Percentiles rank a stretch among this genome's conserved stretches.
These are phyloP conservation scores for Branchipolynoe longqiensis DNA, from an alignment of 2,888 invertebrate species.

Conservation along the genomic window DNA sequence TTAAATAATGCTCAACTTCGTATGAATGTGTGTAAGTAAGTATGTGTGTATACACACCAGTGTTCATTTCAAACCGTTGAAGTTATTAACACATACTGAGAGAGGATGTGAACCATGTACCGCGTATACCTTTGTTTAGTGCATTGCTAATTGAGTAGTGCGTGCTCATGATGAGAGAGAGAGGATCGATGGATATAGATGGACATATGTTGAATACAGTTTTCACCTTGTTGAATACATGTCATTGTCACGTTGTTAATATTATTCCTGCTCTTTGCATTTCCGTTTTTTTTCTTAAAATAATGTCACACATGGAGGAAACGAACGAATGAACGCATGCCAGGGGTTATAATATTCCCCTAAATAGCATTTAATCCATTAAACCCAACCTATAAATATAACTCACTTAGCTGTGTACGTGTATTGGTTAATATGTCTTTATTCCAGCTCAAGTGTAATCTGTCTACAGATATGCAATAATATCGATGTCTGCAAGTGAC, in stretches of 20 bases:
- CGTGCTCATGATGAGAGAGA: not conserved
- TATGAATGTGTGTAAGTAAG: no score
- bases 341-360: not conserved
- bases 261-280: not conserved
- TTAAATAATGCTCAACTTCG: constrained; percentile 36
- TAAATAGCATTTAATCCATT: no score
- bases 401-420: no score
- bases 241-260: not conserved
- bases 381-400: no score
- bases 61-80: constrained; percentile 49
- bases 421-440: no score
- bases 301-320: not conserved
- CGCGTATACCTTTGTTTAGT: constrained; percentile 5
- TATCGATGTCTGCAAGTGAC: no score
- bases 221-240: constrained; percentile 8
- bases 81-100: constrained; percentile 4
- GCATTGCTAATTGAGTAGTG: not conserved
- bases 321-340: not conserved
- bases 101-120: constrained; percentile 19
- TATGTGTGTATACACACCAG: constrained; percentile 27
- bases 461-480: no score
- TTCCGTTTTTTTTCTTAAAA: not conserved
- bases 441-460: no score
- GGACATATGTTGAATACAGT: constrained; percentile 31
- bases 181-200: not conserved